phyloP scores from a whole-genome alignment of 2,797 vertebrate species.

The Phrynocephalus vlangalii region DNA sequence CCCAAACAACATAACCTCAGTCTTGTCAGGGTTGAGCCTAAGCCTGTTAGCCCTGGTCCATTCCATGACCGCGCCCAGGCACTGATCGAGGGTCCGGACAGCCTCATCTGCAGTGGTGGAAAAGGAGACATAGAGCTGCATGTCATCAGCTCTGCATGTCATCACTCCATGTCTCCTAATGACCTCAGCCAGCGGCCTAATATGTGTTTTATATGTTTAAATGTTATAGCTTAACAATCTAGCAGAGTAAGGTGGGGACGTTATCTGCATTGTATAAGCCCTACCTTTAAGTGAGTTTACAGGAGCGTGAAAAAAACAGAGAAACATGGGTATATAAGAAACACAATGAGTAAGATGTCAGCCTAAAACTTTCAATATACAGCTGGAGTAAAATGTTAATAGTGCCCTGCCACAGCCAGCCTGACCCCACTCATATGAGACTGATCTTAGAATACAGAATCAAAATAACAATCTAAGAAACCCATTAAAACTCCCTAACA shows the following conservation, averaged over 20 bases:
- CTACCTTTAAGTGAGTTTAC: neutral
- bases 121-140: too few species aligned
- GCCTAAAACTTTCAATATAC: neutral
- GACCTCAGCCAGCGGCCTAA: too few species aligned
- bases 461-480: slow-evolving; percentile 19
- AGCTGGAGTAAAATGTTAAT: slow-evolving; percentile 1
- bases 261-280: neutral
- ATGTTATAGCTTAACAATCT: neutral
- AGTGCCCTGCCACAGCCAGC: neutral
- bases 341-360: neutral
- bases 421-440: neutral
- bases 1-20: too few species aligned
- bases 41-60: too few species aligned
- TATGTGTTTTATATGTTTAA: slow-evolving; percentile 2
- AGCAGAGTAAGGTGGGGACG: neutral
- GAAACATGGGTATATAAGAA: neutral
- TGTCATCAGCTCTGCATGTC: too few species aligned
- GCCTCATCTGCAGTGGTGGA: too few species aligned
- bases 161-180: too few species aligned
- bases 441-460: neutral
- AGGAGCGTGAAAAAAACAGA: neutral
- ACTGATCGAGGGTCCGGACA: too few species aligned
- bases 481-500: slow-evolving; percentile 1
- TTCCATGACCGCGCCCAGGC: too few species aligned
- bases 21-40: too few species aligned